Percentiles rank a stretch among this genome's conserved stretches.
Evolutionary conservation across 2,888 invertebrate species (phyloP).

Genomic region (Holacanthella duospinosa): DNA sequence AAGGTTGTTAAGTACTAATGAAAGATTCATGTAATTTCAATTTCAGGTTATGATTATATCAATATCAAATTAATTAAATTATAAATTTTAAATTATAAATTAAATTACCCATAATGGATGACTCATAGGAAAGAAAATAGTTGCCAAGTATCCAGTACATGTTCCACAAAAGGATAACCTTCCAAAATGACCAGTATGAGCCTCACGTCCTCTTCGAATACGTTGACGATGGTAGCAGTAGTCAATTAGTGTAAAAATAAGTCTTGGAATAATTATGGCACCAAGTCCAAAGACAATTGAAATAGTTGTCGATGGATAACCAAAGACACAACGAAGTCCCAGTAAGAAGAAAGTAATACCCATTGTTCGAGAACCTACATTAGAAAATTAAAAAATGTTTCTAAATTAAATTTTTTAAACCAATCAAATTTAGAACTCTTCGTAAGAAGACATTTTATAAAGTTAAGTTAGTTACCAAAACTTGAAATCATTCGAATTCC

Average conservation of each 20-base stretch:
- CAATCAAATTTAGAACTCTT: too few species aligned
- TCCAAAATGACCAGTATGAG: not conserved
- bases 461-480: constrained; percentile 27
- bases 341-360: constrained; percentile 21
- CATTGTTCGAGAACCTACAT: constrained; percentile 27
- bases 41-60: too few species aligned
- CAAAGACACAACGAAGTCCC: constrained; percentile 20
- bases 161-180: constrained; percentile 8
- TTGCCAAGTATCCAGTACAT: constrained; percentile 27
- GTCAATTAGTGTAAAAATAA: constrained; percentile 23
- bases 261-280: constrained; percentile 20
- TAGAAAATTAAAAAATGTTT: not conserved
- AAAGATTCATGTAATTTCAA: too few species aligned
- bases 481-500: constrained; percentile 32
- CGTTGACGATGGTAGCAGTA: constrained; percentile 12
- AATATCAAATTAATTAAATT: too few species aligned
- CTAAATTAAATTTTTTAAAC: not conserved
- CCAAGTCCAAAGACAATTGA: constrained; percentile 18
- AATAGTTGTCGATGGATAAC: not conserved
- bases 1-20: too few species aligned
- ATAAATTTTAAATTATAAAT: too few species aligned
- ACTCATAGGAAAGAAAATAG: constrained; percentile 30
- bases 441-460: not conserved
- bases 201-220: not conserved
- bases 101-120: constrained; percentile 25